These are phyloP conservation scores for Trogon surrucura DNA, from an alignment of 2,113 vertebrate species.

Conservation along the genomic window DNA sequence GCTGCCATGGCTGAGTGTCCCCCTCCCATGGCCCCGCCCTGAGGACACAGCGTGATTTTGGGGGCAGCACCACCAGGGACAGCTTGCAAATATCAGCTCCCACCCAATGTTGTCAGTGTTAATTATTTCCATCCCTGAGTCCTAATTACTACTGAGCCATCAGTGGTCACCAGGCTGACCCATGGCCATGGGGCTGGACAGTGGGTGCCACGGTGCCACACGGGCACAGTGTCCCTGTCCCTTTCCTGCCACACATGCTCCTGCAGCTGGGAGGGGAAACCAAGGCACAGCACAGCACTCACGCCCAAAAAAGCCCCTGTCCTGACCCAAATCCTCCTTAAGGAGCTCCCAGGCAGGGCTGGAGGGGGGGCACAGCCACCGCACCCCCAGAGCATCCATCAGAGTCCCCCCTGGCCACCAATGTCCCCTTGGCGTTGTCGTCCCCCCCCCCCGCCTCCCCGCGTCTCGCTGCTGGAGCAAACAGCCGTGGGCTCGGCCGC, in stretches of 20 bases:
- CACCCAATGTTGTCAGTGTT: no score
- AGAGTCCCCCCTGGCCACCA: not conserved
- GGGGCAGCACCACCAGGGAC: not conserved
- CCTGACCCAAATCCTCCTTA: not conserved
- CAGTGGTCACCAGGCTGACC: no score
- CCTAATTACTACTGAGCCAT: not conserved
- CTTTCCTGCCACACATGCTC: rapidly evolving
- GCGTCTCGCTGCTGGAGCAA: constrained; percentile 73
- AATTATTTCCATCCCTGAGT: not conserved
- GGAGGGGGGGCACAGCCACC: not conserved
- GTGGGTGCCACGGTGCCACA: not conserved
- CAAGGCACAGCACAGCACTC: rapidly evolving
- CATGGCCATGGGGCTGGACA: no score
- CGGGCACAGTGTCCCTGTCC: not conserved
- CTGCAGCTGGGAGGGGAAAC: not conserved
- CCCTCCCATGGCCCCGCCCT: not conserved
- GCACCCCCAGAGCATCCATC: not conserved
- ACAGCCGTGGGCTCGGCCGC: constrained; percentile 66
- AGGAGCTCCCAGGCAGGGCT: rapidly evolving
- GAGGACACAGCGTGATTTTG: not conserved
- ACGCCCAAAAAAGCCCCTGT: rapidly evolving
- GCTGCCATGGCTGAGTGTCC: not conserved
- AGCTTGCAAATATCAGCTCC: not conserved
- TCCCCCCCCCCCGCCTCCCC: not conserved
- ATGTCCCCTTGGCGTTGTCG: not conserved